Evolutionary conservation across 2,797 vertebrate genomes (phyloP), one percentile per base, ranked within the genome.

Genomic region (Remorina albescens): DNA sequence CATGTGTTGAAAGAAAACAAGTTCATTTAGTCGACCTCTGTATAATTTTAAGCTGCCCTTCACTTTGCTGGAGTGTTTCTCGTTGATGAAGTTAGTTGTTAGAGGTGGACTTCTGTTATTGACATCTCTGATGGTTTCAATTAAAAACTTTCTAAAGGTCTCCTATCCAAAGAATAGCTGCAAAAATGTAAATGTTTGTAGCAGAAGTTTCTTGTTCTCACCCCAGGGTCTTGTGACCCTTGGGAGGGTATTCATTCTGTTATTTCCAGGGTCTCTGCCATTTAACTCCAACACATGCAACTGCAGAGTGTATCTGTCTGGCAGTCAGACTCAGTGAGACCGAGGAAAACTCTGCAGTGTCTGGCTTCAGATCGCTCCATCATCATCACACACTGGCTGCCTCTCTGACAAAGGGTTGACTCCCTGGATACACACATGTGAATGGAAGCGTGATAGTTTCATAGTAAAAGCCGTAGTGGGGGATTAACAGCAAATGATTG

Each of bases 401-500:
- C 78, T 68, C 25, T 68, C 75, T 65, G 36, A 46, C 36, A 10
- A 67, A 6, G 37, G 65, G 63, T 73, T 41, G 34, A 75, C 73
- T 87, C 70, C 67, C 62, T 1, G 6, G 55, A 72, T 58, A 58
- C 78, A 49, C 58, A 67, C 41, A n/a, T 73, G 61, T 64, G 68
- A 41, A 67, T 77, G 72, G 80, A 55, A 50, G 72, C 25, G 18
- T 74, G 87, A 78, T 87, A 78, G 84, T 86, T 88, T 76, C 51
- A 30, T 60, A 56, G 62, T 28, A 46, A 69, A 53, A 70, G 39
- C 63, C 15, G 9, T 7, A 15, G 19, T 1, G 49, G 23, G 51
- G 76, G 83, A 88, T 85, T 86, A 88, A 74, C 49, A 44, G 32
- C 60, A 72, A 54, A 71, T 21, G 72, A 74, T 50, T 78, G 84